Conservation (phyloP, 2,113 vertebrate genomes). For the Sitta europaea region DNA sequence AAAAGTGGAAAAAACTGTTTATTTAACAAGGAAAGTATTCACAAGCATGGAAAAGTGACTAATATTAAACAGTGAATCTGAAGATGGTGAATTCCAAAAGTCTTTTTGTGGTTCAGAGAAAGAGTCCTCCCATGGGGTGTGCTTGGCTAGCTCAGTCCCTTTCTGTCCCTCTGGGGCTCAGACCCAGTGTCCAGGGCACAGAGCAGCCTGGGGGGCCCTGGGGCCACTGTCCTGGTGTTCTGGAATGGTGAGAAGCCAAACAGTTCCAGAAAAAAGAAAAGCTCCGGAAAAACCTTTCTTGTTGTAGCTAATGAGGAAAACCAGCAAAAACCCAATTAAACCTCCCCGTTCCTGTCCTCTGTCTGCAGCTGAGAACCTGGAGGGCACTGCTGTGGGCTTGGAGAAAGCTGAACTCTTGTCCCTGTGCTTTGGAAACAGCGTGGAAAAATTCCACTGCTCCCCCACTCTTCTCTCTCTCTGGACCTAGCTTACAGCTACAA, state of each 20-base stretch:
- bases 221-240: background rate
- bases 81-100: background rate
- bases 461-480: background rate
- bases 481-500: background rate
- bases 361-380: background rate
- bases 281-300: background rate
- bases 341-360: background rate
- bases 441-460: accelerated
- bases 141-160: background rate
- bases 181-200: background rate
- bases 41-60: background rate
- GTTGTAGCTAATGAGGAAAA: background rate
- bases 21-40: background rate
- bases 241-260: background rate
- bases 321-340: background rate
- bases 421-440: accelerated
- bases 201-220: background rate
- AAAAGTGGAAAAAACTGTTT: background rate
- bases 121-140: background rate
- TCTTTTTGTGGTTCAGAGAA: background rate
- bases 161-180: background rate
- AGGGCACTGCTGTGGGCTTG: accelerated
- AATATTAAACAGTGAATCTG: background rate
- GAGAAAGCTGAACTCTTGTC: too few relatives aligned
- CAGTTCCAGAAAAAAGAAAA: background rate